Percentiles rank a stretch among this genome's conserved stretches.
phyloP scores from a whole-genome alignment of 2,113 vertebrate species.

The Asarcornis scutulata region DNA sequence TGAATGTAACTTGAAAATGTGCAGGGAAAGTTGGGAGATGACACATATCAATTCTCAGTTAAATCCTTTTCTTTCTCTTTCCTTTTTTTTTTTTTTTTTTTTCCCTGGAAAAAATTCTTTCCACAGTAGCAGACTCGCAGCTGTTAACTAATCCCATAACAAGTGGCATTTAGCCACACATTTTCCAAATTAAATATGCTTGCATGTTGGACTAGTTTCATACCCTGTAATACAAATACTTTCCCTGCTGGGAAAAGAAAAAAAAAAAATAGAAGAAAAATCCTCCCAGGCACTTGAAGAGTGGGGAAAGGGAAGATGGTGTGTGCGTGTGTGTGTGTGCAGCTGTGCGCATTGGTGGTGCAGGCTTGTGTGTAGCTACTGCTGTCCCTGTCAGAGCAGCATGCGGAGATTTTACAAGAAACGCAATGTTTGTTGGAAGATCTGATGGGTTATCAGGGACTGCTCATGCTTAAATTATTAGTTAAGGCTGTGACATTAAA shows the following conservation, averaged over 20 bases:
- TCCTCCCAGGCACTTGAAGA: conserved; percentile 8
- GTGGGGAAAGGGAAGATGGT: neutral
- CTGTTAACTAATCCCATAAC: conserved; percentile 80
- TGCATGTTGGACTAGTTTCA: conserved; percentile 70
- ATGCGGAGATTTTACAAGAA: neutral
- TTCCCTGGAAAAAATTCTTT: conserved; percentile 56
- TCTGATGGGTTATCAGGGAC: conserved; percentile 44
- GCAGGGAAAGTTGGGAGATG: conserved; percentile 31
- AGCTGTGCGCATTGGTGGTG: neutral
- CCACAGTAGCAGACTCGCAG: conserved; percentile 75
- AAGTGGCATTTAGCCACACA: conserved; percentile 76
- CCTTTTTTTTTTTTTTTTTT: neutral
- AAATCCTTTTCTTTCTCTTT: conserved; percentile 8
- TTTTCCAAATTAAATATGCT: conserved; percentile 79
- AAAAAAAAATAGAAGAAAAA: conserved; percentile 8
- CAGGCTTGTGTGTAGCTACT: neutral
- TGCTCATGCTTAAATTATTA: conserved; percentile 55
- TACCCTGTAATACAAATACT: conserved; percentile 72
- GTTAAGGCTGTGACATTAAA: conserved; percentile 59
- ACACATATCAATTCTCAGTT: neutral
- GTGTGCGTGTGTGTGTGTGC: neutral
- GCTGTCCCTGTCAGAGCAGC: neutral
- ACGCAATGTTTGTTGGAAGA: neutral
- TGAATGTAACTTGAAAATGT: neutral
- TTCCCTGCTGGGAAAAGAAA: conserved; percentile 59